These are phyloP conservation scores for Synergus gifuensis DNA, from an alignment of 2,888 invertebrate species.

Conservation along the genomic window DNA sequence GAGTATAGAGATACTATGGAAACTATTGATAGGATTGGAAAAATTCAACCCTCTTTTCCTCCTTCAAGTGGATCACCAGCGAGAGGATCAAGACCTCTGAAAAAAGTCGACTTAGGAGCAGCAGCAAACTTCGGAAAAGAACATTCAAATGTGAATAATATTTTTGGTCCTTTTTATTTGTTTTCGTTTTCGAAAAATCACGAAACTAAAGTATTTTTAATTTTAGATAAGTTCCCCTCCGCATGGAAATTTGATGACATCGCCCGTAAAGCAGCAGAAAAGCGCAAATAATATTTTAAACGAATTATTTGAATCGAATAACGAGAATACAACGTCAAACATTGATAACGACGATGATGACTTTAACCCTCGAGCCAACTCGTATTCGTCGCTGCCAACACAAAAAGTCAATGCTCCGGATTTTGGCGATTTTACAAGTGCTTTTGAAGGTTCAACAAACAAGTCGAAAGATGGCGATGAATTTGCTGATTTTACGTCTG, in stretches of 20 bases:
- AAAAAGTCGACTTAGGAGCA: constrained; percentile 83
- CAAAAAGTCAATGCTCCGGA: constrained; percentile 77
- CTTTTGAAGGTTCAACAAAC: constrained; percentile 79
- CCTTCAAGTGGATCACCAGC: constrained; percentile 73
- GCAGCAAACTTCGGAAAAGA: constrained; percentile 85
- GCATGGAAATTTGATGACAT: constrained; percentile 59
- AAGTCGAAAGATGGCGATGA: constrained; percentile 80
- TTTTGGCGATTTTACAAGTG: constrained; percentile 89
- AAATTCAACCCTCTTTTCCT: constrained; percentile 66
- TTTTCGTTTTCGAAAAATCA: constrained; percentile 20
- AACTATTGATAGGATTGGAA: constrained; percentile 68
- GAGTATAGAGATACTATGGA: constrained; percentile 80
- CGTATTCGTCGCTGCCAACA: constrained; percentile 72
- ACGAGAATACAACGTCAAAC: constrained; percentile 61
- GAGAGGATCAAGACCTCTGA: constrained; percentile 77
- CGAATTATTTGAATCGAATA: constrained; percentile 73
- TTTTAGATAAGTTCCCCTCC: constrained; percentile 41
- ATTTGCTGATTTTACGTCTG: constrained; percentile 90
- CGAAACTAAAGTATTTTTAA: background rate
- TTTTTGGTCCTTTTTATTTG: background rate
- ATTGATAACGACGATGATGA: constrained; percentile 78
- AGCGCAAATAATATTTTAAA: constrained; percentile 71
- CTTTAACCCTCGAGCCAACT: constrained; percentile 81
- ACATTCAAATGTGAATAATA: constrained; percentile 63
- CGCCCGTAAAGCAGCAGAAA: constrained; percentile 64